A percentile compares a stretch with the other conserved stretches of the same genome.
Evolutionary conservation across 2,113 vertebrate genomes (phyloP).

Genomic region (Daphoenositta chrysoptera): DNA sequence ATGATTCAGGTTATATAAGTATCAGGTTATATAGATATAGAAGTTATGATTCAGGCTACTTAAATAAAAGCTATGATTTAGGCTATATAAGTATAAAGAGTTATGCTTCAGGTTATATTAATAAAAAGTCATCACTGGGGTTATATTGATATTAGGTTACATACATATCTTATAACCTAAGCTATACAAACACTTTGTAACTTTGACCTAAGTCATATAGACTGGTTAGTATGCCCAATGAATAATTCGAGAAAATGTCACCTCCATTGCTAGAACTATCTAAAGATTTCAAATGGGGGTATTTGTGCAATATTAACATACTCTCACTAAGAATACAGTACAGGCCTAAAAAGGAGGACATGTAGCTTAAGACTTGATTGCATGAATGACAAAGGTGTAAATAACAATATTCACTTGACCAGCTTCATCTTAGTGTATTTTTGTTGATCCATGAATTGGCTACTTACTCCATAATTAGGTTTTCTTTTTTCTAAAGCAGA

Average conservation of each 20-base stretch:
- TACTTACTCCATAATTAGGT: not conserved
- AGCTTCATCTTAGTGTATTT: not conserved
- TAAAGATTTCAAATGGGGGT: not conserved
- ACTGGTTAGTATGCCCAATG: not conserved
- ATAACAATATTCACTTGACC: not conserved
- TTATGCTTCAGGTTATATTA: no score
- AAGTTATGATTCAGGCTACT: no score
- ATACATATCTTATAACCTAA: no score
- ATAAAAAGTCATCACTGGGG: no score
- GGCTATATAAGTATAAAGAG: no score
- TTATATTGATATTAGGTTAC: no score
- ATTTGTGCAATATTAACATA: not conserved
- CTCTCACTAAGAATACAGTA: not conserved
- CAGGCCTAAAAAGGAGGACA: not conserved
- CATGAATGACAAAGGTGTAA: not conserved
- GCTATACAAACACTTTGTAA: no score
- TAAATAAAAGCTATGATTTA: no score
- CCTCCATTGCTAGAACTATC: not conserved
- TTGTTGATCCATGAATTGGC: not conserved
- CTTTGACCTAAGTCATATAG: no score
- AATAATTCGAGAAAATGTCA: not conserved
- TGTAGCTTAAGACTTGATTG: not conserved
- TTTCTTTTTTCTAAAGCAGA: not conserved
- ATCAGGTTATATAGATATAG: no score
- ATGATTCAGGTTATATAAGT: no score